A percentile compares a stretch with the other conserved stretches of the same genome.
phyloP scores from a whole-genome alignment of 2,113 vertebrate genomes.

The Myocastor coypus region DNA sequence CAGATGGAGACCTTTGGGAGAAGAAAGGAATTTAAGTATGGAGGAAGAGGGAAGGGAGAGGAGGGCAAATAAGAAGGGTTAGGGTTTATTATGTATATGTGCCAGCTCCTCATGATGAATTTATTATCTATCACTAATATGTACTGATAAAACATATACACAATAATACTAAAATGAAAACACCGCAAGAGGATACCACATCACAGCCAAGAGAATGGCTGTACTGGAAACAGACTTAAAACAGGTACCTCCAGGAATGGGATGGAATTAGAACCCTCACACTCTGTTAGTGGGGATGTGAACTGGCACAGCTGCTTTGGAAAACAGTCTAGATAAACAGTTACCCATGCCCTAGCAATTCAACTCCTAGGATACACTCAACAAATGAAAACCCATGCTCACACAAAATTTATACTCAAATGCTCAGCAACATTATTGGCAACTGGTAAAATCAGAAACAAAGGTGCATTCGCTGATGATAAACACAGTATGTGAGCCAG shows the following conservation, averaged over 20 bases:
- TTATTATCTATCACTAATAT: not conserved
- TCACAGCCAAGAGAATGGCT: not conserved
- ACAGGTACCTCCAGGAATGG: not conserved
- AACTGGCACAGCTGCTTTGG: not conserved
- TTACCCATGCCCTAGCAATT: not conserved
- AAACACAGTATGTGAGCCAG: not conserved
- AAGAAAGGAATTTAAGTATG: not conserved
- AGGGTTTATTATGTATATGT: not conserved
- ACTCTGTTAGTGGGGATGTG: not conserved
- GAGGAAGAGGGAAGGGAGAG: not conserved
- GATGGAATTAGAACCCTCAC: not conserved
- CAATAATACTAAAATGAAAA: not conserved
- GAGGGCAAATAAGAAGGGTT: not conserved
- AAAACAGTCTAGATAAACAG: not conserved
- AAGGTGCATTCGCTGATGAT: not conserved
- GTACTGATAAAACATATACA: not conserved
- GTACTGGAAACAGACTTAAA: not conserved
- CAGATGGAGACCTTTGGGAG: not conserved
- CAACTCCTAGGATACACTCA: not conserved
- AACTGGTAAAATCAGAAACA: not conserved
- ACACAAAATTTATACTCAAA: not conserved
- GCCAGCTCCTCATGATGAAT: not conserved
- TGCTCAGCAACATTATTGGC: not conserved
- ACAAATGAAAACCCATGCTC: not conserved
- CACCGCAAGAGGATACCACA: not conserved